These are phyloP conservation scores for Neogobius melanostomus DNA, from an alignment of 2,113 vertebrate species.

Conservation along the genomic window DNA sequence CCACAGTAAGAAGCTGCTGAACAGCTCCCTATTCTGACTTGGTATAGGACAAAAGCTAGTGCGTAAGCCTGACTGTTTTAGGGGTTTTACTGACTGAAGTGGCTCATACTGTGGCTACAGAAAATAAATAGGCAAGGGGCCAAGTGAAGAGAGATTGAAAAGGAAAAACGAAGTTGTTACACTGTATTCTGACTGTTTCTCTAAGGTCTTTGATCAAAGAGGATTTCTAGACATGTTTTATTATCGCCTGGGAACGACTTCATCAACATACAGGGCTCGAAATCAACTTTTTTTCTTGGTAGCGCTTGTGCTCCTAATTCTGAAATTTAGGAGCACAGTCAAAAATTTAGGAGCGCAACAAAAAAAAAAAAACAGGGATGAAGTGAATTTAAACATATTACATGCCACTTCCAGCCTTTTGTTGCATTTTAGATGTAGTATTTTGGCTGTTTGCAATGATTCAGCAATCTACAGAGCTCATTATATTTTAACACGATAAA, in stretches of 20 bases:
- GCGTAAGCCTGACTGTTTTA: constrained; percentile 34
- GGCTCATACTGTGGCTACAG: constrained; percentile 37
- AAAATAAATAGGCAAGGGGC: constrained; percentile 19
- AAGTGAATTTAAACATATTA: too few species aligned
- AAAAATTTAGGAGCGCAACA: too few species aligned
- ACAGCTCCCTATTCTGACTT: constrained; percentile 37
- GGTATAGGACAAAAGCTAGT: constrained; percentile 37
- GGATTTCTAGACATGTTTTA: constrained; percentile 1
- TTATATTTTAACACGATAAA: too few species aligned
- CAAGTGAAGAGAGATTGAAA: constrained; percentile 9
- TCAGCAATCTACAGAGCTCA: too few species aligned
- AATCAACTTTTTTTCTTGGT: too few species aligned
- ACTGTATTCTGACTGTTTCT: not conserved
- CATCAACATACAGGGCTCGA: not conserved
- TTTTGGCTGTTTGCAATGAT: too few species aligned
- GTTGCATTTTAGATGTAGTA: too few species aligned
- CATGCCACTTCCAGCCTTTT: too few species aligned
- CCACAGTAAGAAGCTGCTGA: not conserved
- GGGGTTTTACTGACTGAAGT: constrained; percentile 38
- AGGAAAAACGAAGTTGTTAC: constrained; percentile 9
- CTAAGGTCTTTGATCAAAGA: not conserved
- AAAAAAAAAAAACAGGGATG: too few species aligned
- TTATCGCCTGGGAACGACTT: not conserved
- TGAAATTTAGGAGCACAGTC: too few species aligned
- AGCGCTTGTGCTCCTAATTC: too few species aligned